phyloP scores from a whole-genome alignment of 2,888 invertebrate species.

The Cataglyphis rosenhaueri region DNA sequence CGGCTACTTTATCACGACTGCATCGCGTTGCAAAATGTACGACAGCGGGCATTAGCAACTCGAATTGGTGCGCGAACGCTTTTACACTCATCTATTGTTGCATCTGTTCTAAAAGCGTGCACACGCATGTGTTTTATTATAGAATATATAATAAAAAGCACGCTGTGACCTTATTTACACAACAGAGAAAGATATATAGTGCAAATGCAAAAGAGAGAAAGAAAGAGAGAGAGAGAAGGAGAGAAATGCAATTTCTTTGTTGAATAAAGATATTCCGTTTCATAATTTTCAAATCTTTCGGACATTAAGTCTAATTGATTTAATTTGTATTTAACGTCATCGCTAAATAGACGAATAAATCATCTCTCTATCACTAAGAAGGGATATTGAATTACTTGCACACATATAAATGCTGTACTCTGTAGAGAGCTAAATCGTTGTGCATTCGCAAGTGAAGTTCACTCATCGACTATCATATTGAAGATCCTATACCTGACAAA shows the following conservation, averaged over 20 bases:
- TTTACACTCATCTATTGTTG: not conserved
- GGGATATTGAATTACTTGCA: not conserved
- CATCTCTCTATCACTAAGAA: not conserved
- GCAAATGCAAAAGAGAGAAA: not conserved
- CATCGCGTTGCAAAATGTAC: constrained; percentile 35
- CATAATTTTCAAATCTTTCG: not conserved
- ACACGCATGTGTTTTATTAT: not conserved
- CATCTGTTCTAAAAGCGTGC: not conserved
- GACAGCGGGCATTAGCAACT: constrained; percentile 3
- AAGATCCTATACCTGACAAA: constrained; percentile 12
- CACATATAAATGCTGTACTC: not conserved
- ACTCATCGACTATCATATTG: not conserved
- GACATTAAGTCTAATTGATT: not conserved
- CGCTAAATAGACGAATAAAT: not conserved
- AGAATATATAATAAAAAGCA: not conserved
- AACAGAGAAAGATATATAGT: not conserved
- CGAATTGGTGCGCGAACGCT: not conserved
- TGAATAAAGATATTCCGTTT: not conserved
- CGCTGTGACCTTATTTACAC: not conserved
- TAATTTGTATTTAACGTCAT: not conserved
- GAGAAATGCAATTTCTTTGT: not conserved
- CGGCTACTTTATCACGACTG: constrained; percentile 41
- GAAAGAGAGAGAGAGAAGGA: not conserved
- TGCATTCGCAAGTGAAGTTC: constrained; percentile 3
- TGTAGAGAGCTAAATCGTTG: not conserved